phyloP scores from a whole-genome alignment of 2,888 invertebrate genomes.

The Orthosia gothica region DNA sequence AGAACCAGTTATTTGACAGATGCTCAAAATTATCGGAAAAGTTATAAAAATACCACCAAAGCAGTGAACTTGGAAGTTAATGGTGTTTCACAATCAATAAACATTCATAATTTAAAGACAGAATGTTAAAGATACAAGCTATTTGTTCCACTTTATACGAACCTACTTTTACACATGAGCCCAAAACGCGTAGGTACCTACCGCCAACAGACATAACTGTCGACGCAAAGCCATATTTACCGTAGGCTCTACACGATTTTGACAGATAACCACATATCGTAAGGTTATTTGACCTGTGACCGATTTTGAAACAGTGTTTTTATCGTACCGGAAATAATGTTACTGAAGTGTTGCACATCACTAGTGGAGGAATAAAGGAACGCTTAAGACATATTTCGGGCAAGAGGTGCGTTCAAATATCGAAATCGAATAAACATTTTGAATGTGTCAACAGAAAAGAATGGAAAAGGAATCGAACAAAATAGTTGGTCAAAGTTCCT shows the following conservation, averaged over 20 bases:
- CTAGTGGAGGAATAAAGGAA: conserved; percentile 23
- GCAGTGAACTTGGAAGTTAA: conserved; percentile 27
- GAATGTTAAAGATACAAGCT: conserved; percentile 43
- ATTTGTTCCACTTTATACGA: conserved; percentile 54
- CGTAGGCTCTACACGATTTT: conserved; percentile 68
- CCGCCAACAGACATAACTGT: conserved; percentile 67
- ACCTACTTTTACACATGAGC: conserved; percentile 65
- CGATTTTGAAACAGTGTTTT: conserved; percentile 30
- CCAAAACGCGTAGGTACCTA: conserved; percentile 64
- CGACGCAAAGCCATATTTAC: conserved; percentile 65
- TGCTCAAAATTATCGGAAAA: conserved; percentile 33
- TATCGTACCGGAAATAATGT: conserved; percentile 22
- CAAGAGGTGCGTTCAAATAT: conserved; percentile 18
- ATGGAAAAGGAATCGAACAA: not conserved
- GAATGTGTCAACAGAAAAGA: not conserved
- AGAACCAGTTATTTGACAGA: conserved; percentile 33
- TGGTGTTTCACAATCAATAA: conserved; percentile 23
- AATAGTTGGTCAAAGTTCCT: not conserved
- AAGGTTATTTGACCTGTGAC: conserved; percentile 53
- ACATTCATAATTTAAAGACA: conserved; percentile 21
- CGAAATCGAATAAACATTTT: conserved; percentile 3
- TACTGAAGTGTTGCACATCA: conserved; percentile 42
- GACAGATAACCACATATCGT: conserved; percentile 56
- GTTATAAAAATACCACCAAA: conserved; percentile 13
- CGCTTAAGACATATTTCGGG: not conserved